A percentile compares a stretch with the other conserved stretches of the same genome.
phyloP scores from a whole-genome alignment of 2,113 vertebrate genomes.

The Mastomys coucha region DNA sequence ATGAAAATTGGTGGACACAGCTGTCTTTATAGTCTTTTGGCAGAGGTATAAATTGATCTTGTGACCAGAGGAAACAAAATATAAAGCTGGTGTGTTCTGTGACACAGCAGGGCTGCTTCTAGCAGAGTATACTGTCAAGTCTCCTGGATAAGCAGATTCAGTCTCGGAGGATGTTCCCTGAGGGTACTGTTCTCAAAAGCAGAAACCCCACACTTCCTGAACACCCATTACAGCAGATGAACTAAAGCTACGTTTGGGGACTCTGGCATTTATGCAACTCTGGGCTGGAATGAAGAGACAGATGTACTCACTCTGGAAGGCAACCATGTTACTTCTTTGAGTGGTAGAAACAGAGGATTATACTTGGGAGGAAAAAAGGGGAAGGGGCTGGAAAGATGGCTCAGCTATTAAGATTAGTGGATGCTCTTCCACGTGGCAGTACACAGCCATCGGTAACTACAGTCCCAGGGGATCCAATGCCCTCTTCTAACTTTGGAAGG shows the following conservation, averaged over 20 bases:
- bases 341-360: background rate
- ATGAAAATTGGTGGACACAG: background rate
- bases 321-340: slow-evolving; percentile 10
- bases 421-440: background rate
- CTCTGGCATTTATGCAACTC: background rate
- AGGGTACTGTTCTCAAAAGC: slow-evolving; percentile 28
- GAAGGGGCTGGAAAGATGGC: background rate
- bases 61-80: background rate
- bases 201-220: background rate
- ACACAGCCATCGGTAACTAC: background rate
- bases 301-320: background rate
- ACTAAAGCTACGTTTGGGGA: background rate
- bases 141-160: background rate
- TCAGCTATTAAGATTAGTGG: background rate
- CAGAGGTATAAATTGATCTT: background rate
- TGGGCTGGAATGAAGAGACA: background rate
- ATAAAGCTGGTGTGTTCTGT: background rate
- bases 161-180: background rate
- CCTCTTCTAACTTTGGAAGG: background rate
- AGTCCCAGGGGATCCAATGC: background rate
- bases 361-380: background rate
- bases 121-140: background rate
- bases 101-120: background rate
- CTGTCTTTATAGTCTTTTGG: background rate
- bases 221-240: background rate